Base-by-base conservation (phyloP, 2,888 invertebrate genomes). In the Elgonia sp. region DNA sequence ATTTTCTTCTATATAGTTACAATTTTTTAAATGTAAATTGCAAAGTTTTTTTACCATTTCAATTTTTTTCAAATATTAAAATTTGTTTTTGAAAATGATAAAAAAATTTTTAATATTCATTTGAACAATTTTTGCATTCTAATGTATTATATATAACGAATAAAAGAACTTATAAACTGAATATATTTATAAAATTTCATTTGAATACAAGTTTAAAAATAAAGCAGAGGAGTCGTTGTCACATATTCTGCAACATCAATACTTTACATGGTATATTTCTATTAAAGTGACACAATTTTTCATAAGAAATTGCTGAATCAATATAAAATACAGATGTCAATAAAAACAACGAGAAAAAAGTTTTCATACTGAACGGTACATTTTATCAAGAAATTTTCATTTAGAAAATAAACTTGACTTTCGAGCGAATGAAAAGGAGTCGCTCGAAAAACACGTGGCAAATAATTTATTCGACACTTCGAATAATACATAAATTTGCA, bases 401-500 rank as follows among this genome's bases (percentile, higher is more conserved):
- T 57, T 12, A 20, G 3, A 12, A 57, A 57, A 57, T 21, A 21
- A 53, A n/a, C 2, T 0, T 7, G 0, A 60, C 21, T 60, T 57
- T 40, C 42, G 9, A 18, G 12, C 20, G 40, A 57, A 57, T 16
- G 37, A 53, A 70, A 70, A 29, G 5, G 5, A 37, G 29, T 29
- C 29, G 29, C 16, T 55, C 16, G 21, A 21, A 65, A 76, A 76
- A 8, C 46, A 12, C 40, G 40, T 14, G 37, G 37, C 42, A 42
- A 69, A 69, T 79, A 67, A 79, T 69, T 69, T 40, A 69, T 60
- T 57, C 57, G 53, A 65, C 76, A 37, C 60, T 50, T 14, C 57
- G 69, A 70, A 81, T 81, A 81, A 81, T 81, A 18, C 63, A 81
- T 81, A 40, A 50, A 73, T 63, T 70, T 53, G 60, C 63, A 8